These are phyloP conservation scores for Chymomyza amoena DNA, from an alignment of 2,888 invertebrate genomes.

Conservation along the genomic window DNA sequence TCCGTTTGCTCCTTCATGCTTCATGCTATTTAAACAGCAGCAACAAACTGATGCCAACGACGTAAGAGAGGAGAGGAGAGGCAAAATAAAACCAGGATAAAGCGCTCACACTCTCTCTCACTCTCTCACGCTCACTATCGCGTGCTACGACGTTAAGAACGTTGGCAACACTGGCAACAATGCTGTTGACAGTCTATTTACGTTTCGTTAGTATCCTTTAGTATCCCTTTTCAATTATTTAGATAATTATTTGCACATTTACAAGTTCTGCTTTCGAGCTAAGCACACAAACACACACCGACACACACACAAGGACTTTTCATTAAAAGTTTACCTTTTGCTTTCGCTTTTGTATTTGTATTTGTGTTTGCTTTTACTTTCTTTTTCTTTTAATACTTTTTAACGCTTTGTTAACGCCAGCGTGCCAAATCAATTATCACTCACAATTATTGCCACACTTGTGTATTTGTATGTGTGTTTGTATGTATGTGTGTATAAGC, in stretches of 20 bases:
- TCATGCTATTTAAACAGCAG: conserved; percentile 7
- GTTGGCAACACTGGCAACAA: background rate
- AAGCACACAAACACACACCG: background rate
- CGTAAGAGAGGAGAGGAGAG: too few species aligned
- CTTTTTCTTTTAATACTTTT: background rate
- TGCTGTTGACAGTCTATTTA: conserved; percentile 22
- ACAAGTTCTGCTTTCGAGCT: conserved; percentile 22
- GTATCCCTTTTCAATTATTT: conserved; percentile 67
- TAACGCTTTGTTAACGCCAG: background rate
- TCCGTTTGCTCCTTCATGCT: conserved; percentile 3
- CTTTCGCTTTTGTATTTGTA: conserved; percentile 8
- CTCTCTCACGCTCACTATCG: background rate
- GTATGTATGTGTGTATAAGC: background rate
- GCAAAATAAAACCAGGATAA: background rate
- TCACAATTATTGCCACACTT: conserved; percentile 24
- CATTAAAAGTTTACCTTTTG: conserved; percentile 13
- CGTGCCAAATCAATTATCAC: conserved; percentile 41
- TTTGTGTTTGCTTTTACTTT: background rate
- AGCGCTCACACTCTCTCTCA: background rate
- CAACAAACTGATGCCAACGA: background rate
- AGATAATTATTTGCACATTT: conserved; percentile 70
- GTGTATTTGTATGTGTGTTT: background rate
- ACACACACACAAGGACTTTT: background rate
- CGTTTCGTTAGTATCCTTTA: conserved; percentile 25
- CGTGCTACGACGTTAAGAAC: background rate